Evolutionary conservation across 2,797 vertebrate species (phyloP), one percentile per base, ranked within the genome.

Genomic region (Pseudomugil gertrudae): DNA sequence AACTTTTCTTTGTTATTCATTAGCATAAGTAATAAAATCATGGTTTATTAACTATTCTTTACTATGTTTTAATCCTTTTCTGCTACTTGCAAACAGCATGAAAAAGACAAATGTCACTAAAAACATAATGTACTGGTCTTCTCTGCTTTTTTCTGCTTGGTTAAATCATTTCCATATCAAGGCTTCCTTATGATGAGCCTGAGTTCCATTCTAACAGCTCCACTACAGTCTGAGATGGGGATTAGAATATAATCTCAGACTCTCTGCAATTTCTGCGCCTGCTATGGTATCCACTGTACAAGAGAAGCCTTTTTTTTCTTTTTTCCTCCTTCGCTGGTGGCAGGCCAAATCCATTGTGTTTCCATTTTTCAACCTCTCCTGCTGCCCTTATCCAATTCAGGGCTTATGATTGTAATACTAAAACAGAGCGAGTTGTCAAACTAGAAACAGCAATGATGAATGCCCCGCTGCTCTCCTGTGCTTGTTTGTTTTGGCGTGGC

Each of bases 361-460:
- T 89, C 84, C 84, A 88, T 90, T 87, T 90, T 84, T 85, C 84
- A 81, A 72, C 86, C 72, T 81, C 84, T 85, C 73, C 68, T 23
- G 69, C 84, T 77, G 79, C 89, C 84, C 83, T 90, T 87, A 90
- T 90, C 87, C 86, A 87, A 85, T 88, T 81, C 88, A 69, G 67
- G 77, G 82, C 78, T 90, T 88, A 89, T 87, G 91, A 90, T 90
- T 91, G 90, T 90, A 90, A 90, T 87, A 89, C 84, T 90, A 90
- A 91, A 90, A 90, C 90, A 89, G 86, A 89, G 80, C 80, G 72
- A 88, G 65, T 79, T 90, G 89, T 92, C 90, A 92, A 68, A 78
- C 7, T 80, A 78, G 81, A 87, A 87, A 84, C 82, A 45, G 83
- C 84, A 3, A 83, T 92, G 89, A 91, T 90, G 87, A 89, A 92